Evolutionary conservation across 2,113 vertebrate genomes (phyloP).

Genomic region (Orycteropus afer): DNA sequence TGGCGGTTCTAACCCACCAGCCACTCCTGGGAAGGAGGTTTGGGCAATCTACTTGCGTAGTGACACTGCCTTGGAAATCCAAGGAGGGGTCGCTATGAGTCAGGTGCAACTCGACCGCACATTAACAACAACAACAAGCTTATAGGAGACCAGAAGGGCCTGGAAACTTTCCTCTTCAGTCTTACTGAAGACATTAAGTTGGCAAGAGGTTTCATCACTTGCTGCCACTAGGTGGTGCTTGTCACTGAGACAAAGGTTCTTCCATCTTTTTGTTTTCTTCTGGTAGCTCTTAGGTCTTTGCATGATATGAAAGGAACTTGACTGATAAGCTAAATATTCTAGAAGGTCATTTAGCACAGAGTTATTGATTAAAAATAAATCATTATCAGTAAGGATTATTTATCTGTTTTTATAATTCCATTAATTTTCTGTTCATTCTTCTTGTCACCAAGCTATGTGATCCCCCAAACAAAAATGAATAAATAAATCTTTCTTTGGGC

Average conservation of each 20-base stretch:
- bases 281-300: background rate
- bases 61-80: too few relatives aligned
- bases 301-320: slow-evolving; percentile 29
- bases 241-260: slow-evolving; percentile 29
- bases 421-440: slow-evolving; percentile 54
- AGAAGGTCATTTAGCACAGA: slow-evolving; percentile 49
- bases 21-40: too few relatives aligned
- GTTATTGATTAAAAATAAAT: slow-evolving; percentile 61
- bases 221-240: slow-evolving; percentile 78
- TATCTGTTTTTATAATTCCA: slow-evolving; percentile 32
- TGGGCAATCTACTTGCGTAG: too few relatives aligned
- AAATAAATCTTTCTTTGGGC: slow-evolving; percentile 62
- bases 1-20: too few relatives aligned
- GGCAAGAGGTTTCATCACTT: background rate
- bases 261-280: slow-evolving; percentile 14
- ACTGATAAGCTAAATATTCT: slow-evolving; percentile 56
- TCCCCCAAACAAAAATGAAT: slow-evolving; percentile 29
- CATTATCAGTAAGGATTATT: slow-evolving; percentile 54
- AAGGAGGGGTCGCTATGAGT: too few relatives aligned
- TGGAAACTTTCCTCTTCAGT: background rate
- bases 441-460: slow-evolving; percentile 54
- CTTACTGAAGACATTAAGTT: background rate
- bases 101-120: too few relatives aligned
- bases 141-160: background rate
- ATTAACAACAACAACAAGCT: too few relatives aligned